Base-by-base conservation (phyloP, 2,113 vertebrate species). In the Epinephelus cyanopodus region DNA sequence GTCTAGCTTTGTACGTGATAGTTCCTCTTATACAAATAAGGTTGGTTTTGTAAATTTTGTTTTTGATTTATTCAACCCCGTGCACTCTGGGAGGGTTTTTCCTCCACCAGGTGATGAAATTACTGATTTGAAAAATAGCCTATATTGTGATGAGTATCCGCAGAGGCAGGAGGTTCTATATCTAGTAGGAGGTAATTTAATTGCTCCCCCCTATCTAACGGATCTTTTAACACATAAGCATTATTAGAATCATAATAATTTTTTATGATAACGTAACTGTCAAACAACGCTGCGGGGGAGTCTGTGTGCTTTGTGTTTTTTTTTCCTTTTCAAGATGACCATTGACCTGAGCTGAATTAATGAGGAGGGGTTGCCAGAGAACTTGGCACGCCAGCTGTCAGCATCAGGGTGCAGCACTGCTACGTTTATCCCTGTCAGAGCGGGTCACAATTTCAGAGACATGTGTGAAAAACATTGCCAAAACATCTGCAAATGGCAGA, bases 331-430 rank as follows among this genome's bases (percentile, higher is more conserved):
- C 14, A 18, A 61, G 63, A 82, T 91, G 88, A 90, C 88, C 80
- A 47, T 53, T 6, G 76, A 89, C 87, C 89, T 79, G 68, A 71
- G 80, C 52, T 61, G 84, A 92, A 89, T 94, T 87, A 90, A 92
- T 91, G 88, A 93, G 85, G 74, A 80, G 48, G 83, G 74, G 75
- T 72, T 83, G 53, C 64, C 77, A 75, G 61, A 64, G 74, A 83
- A 74, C 63, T 72, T 42, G 50, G 60, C 73, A 29, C 54, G 57
- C 72, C 68, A 81, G 87, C 91, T 87, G 87, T 88, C 87, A 71
- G 74, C 76, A 71, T 85, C 79, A 52, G 70, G 79, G 81, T 50
- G 74, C 42, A 63, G 64, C 69, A 37, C 53, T 42, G 58, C 60
- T 75, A 60, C 66, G 52, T 74, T 83, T 74, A 60, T 87, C 19